These are phyloP conservation scores for Otis tarda DNA, from an alignment of 2,113 vertebrate genomes.

Conservation along the genomic window DNA sequence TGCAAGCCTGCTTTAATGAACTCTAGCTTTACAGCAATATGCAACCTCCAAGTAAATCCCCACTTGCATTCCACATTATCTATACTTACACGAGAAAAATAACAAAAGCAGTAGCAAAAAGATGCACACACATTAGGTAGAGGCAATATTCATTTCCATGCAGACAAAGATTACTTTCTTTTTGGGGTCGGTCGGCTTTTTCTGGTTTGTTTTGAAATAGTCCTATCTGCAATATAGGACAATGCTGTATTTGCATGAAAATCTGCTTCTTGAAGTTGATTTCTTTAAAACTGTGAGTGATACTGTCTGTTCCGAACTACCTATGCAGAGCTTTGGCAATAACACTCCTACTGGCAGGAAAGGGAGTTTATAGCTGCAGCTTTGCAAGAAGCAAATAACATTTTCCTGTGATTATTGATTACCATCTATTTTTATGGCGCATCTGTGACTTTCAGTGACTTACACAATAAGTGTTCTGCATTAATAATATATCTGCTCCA, in stretches of 20 bases:
- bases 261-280: not conserved
- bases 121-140: not conserved
- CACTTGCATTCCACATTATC: not conserved
- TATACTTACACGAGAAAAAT: not conserved
- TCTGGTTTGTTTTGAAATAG: constrained; percentile 14
- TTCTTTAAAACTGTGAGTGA: constrained; percentile 23
- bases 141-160: not conserved
- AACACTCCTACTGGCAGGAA: not conserved
- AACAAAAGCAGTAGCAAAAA: not conserved
- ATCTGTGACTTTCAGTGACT: constrained; percentile 35
- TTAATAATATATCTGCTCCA: not conserved
- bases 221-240: not conserved
- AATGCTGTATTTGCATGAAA: not conserved
- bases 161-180: not conserved
- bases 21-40: not conserved
- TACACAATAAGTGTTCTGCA: constrained; percentile 3
- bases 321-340: not conserved
- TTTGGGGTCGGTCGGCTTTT: not conserved
- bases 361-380: constrained; percentile 13
- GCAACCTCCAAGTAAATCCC: not conserved
- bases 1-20: not conserved
- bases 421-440: constrained; percentile 35
- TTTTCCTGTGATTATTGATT: constrained; percentile 56
- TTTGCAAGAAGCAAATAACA: constrained; percentile 51
- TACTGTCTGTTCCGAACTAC: not conserved